phyloP scores from a whole-genome alignment of 2,888 invertebrate genomes.

The Allygus modestus region DNA sequence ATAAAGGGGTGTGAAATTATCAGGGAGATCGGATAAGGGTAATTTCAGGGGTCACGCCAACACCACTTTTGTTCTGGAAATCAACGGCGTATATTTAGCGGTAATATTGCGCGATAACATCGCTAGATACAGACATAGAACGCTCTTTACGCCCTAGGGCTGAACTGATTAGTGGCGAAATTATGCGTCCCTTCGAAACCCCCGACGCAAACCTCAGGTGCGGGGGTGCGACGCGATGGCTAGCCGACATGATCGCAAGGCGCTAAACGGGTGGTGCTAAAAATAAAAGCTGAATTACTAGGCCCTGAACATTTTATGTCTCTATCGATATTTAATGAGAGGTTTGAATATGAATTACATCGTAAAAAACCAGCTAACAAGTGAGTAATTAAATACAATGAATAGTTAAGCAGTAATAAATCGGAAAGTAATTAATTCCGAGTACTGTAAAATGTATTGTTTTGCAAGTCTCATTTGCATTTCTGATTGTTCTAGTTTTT shows the following conservation, averaged over 20 bases:
- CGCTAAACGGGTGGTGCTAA: background rate
- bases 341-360: too few relatives aligned
- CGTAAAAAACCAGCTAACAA: too few relatives aligned
- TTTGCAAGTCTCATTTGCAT: too few relatives aligned
- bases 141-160: constrained; percentile 11
- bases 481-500: too few relatives aligned
- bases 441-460: too few relatives aligned
- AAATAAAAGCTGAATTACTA: background rate
- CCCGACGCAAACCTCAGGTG: background rate
- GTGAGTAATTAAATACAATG: too few relatives aligned
- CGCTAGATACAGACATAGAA: constrained; percentile 37
- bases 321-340: too few relatives aligned
- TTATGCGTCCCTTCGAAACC: constrained; percentile 21
- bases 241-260: background rate
- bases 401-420: too few relatives aligned
- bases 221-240: background rate
- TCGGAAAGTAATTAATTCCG: too few relatives aligned
- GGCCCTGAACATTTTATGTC: too few relatives aligned
- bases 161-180: constrained; percentile 5
- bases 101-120: constrained; percentile 43
- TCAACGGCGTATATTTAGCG: constrained; percentile 61
- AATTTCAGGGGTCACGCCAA: constrained; percentile 54
- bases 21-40: constrained; percentile 51
- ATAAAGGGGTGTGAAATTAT: constrained; percentile 59
- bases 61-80: constrained; percentile 61